Base-by-base conservation (phyloP, 1,140 invertebrate genomes). In the Alviniconcha marisindica region DNA sequence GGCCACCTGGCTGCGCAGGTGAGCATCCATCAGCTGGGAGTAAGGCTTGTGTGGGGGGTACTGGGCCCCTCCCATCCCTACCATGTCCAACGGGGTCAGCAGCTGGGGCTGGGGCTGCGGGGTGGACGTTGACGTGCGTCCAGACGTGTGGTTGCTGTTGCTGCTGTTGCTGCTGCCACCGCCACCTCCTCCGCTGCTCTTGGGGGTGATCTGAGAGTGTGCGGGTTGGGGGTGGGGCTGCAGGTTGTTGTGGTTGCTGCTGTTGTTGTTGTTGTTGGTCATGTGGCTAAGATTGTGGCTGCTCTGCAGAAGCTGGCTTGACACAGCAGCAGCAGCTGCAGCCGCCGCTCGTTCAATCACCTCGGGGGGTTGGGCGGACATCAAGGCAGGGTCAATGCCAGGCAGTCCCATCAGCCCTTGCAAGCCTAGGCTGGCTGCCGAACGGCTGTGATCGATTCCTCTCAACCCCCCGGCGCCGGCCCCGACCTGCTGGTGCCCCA, bases 301-400 rank as follows among this genome's bases (percentile, higher is more conserved):
- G 36, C 69, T 36, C 69, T 71, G 69, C 69, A 71, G 83, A 60
- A 66, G 82, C 86, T 69, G 83, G 79, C 24, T 66, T 14, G 78
- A 80, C 56, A 80, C 78, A 5, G 77, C 78, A 21, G 78, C 78
- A 1, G 78, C 78, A 0, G 78, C 78, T 31, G 78, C 78, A 7
- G 78, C 78, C 21, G 78, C 78, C 28, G 78, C 78, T 31, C 78
- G 54, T 38, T 80, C 78, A 14, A 80, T 80, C 12, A 80, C 56
- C 14, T 80, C 78, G 4, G 78, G 78, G 28, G 54, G 78, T 38
- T 80, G 78, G 15, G 36, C 24, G n/a, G 78, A 63, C 78, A 80
- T 80, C 24, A 80, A 24, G 0, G 40, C 73, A 12, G 78, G 60
- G 36, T 80, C 78, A 31, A 80, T 80, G 12, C 78, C 78, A 4